Evolutionary conservation across 1,140 invertebrate species (phyloP), one percentile per base, ranked within the genome.

Genomic region (Diachasmimorpha longicaudata): DNA sequence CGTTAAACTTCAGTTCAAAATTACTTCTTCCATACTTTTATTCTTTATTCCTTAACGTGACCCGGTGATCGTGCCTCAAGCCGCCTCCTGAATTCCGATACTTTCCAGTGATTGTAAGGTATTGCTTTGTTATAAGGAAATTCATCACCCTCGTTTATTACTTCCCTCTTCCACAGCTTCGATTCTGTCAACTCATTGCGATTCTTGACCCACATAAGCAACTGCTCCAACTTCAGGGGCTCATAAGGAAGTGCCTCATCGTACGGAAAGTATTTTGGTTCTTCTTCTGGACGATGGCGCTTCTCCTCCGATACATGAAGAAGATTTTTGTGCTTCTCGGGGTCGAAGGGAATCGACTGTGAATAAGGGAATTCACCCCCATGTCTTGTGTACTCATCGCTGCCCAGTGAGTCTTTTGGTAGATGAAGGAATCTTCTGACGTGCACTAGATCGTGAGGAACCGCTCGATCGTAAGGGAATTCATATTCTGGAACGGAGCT

Each of bases 281-380:
- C 58, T 63, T 63, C 8, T 9, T 5, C 10, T 25, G 58, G 4
- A 25, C 31, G 58, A 63, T 11, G 23, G 31, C 19, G 58, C 21
- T 23, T 23, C n/a, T n/a, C 13, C 9, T 48, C 73, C 66, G 44
- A 63, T 70, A 37, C 74, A 63, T 52, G 19, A 6, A 70, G 14
- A 16, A n/a, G 76, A 73, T 16, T 69, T 63, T 16, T 73, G 70
- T 16, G 69, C 31, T 79, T 79, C 36, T 37, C 31, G 0, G 76
- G 23, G 21, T 77, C 78, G 37, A 48, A 79, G 0, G 78, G 72
- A 70, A 77, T 79, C 11, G 68, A 72, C 11, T 31, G 16, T 4
- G 58, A 58, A 21, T 77, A 79, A 11, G 76, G 76, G 70, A 77
- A 77, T 37, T 79, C 78, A 16, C 55, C 72, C 3, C 74, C 69